Evolutionary conservation across 2,888 invertebrate species (phyloP).

Genomic region (Diaperis boleti): DNA sequence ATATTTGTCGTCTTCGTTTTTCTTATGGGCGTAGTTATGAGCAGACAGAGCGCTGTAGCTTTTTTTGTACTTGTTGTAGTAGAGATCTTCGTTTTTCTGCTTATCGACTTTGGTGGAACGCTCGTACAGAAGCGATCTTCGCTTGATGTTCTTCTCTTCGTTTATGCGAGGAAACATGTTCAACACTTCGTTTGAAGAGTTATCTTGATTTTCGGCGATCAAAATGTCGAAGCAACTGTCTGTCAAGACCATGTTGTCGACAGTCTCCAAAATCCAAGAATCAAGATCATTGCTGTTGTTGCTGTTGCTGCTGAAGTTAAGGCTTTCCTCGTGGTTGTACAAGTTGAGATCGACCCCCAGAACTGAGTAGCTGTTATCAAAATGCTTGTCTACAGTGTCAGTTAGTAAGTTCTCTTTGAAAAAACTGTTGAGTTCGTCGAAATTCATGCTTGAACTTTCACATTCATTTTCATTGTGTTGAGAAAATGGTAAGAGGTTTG

Average conservation of each 20-base stretch:
- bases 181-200: constrained; percentile 50
- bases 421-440: constrained; percentile 40
- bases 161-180: constrained; percentile 63
- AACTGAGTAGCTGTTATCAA: constrained; percentile 53
- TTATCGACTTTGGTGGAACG: constrained; percentile 52
- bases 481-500: background rate
- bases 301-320: constrained; percentile 1
- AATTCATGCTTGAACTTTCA: background rate
- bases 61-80: constrained; percentile 33
- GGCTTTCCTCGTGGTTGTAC: constrained; percentile 41
- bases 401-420: constrained; percentile 20
- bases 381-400: background rate
- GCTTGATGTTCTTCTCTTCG: constrained; percentile 62
- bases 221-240: constrained; percentile 49
- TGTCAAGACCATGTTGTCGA: constrained; percentile 41
- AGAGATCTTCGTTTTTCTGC: constrained; percentile 12
- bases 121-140: constrained; percentile 64
- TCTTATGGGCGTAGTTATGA: constrained; percentile 60
- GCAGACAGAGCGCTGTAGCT: constrained; percentile 49
- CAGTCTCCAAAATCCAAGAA: constrained; percentile 25
- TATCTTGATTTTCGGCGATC: constrained; percentile 47
- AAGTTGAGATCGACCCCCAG: constrained; percentile 59
- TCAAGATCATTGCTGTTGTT: constrained; percentile 38
- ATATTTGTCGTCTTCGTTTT: constrained; percentile 68
- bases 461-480: background rate